A percentile compares a stretch with the other conserved stretches of the same genome.
Evolutionary conservation across 2,888 invertebrate genomes (phyloP).

Genomic region (Ophion obscuratus): DNA sequence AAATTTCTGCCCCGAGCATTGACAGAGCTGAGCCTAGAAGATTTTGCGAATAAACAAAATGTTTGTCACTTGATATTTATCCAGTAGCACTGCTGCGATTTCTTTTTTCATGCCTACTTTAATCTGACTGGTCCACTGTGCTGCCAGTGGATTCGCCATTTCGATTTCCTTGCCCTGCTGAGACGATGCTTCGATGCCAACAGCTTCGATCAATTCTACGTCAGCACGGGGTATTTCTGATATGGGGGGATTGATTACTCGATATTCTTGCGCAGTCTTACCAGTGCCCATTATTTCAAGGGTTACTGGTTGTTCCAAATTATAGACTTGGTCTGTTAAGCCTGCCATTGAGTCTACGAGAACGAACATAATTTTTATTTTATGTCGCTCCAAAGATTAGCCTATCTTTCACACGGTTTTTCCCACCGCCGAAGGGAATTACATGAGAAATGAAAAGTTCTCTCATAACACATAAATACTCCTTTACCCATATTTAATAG

Average conservation of each 20-base stretch:
- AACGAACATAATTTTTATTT: neutral
- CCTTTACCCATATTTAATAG: neutral
- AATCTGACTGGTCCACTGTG: slow-evolving; percentile 46
- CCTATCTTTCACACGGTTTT: slow-evolving; percentile 21
- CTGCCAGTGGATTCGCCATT: slow-evolving; percentile 38
- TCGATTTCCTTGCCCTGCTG: slow-evolving; percentile 34
- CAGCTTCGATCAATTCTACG: neutral
- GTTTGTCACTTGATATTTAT: slow-evolving; percentile 46
- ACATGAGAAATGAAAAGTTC: too few relatives aligned
- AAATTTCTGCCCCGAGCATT: slow-evolving; percentile 44
- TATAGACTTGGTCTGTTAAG: neutral
- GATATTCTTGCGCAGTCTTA: slow-evolving; percentile 21
- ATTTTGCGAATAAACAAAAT: slow-evolving; percentile 57
- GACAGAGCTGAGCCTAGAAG: slow-evolving; percentile 49
- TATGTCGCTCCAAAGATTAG: slow-evolving; percentile 21
- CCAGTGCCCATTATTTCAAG: neutral
- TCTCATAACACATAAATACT: too few relatives aligned
- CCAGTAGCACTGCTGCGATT: slow-evolving; percentile 3
- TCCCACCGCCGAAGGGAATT: neutral
- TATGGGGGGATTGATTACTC: slow-evolving; percentile 1
- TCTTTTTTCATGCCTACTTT: slow-evolving; percentile 31
- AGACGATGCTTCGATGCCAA: neutral
- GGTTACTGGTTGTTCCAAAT: neutral
- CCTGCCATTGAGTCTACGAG: neutral
- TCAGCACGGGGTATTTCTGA: slow-evolving; percentile 6